Evolutionary conservation across 2,797 vertebrate genomes (phyloP).

Genomic region (Sebastes matsubarae): DNA sequence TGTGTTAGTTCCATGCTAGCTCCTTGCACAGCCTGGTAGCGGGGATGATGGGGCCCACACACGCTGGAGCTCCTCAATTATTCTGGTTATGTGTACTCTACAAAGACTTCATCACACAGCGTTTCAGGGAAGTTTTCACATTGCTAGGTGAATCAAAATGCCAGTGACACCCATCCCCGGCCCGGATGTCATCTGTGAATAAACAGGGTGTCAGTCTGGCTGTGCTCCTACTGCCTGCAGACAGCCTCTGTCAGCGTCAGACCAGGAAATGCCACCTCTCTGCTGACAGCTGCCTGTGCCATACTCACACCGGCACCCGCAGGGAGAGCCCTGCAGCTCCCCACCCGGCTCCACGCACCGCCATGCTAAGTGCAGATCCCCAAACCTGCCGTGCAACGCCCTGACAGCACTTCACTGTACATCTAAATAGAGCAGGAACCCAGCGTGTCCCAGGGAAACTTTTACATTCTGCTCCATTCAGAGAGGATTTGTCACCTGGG

Average conservation of each 20-base stretch:
- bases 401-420: conserved; percentile 75
- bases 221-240: conserved; percentile 89
- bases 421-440: conserved; percentile 77
- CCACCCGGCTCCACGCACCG: conserved; percentile 82
- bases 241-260: conserved; percentile 96
- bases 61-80: conserved; percentile 84
- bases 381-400: conserved; percentile 55
- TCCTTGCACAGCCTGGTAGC: conserved; percentile 52
- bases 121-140: conserved; percentile 85
- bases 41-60: conserved; percentile 70
- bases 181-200: conserved; percentile 92
- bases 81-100: conserved; percentile 82
- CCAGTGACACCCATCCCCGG: conserved; percentile 91
- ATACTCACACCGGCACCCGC: conserved; percentile 80
- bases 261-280: conserved; percentile 93
- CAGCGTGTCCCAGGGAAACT: conserved; percentile 74
- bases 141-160: conserved; percentile 88
- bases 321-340: conserved; percentile 84
- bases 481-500: conserved; percentile 78
- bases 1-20: conserved; percentile 44
- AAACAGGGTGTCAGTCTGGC: conserved; percentile 97
- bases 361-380: conserved; percentile 66
- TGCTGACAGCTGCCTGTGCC: conserved; percentile 94
- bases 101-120: conserved; percentile 87
- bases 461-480: conserved; percentile 78